These are phyloP conservation scores for Esox niger DNA, from an alignment of 2,113 vertebrate genomes.

Conservation along the genomic window DNA sequence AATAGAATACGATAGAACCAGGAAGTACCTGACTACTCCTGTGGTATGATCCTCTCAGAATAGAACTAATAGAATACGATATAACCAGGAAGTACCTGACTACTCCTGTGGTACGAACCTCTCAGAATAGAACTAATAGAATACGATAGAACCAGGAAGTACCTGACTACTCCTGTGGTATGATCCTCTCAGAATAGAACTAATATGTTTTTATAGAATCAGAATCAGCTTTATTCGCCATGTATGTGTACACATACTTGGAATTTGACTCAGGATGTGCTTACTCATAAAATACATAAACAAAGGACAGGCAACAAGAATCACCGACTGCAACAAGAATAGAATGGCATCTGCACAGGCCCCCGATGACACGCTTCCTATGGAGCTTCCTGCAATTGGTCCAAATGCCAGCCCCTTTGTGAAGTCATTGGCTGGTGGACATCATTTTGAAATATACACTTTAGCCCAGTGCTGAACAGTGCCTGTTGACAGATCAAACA, in stretches of 20 bases:
- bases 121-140: not conserved
- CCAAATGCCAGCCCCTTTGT: conserved; percentile 38
- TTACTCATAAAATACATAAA: no score
- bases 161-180: no score
- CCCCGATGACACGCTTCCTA: conserved; percentile 52
- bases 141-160: not conserved
- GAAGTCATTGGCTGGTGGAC: conserved; percentile 40
- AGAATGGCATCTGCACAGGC: conserved; percentile 1
- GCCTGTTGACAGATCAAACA: conserved; percentile 15
- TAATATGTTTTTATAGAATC: no score
- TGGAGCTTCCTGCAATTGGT: conserved; percentile 58
- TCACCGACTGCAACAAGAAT: no score
- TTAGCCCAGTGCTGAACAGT: conserved; percentile 18
- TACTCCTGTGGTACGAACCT: conserved; percentile 81
- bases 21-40: conserved; percentile 86
- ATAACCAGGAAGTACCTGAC: conserved; percentile 90
- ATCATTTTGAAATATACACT: conserved; percentile 22
- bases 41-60: conserved; percentile 75
- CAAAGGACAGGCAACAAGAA: no score
- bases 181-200: not conserved
- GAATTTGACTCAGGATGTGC: no score
- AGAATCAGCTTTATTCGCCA: no score
- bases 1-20: conserved; percentile 66
- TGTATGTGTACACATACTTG: no score
- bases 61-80: conserved; percentile 55